Conservation (phyloP, 2,797 vertebrate species). For the Caiman crocodilus region DNA sequence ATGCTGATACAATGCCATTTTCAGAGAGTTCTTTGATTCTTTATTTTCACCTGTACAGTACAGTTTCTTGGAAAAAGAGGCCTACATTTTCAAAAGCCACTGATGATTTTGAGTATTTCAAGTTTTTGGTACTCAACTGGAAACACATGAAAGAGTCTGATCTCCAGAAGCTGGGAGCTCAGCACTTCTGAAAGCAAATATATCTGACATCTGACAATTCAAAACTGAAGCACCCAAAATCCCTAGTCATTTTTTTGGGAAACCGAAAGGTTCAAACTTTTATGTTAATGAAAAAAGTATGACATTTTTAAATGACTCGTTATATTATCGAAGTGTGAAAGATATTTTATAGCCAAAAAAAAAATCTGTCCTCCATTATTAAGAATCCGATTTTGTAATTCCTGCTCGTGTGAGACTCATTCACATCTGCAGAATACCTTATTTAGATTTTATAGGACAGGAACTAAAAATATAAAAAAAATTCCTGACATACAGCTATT, state of each 20-base stretch:
- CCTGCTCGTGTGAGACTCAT: not conserved
- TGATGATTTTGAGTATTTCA: not conserved
- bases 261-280: not conserved
- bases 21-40: too few species aligned
- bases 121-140: not conserved
- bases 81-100: rapidly evolving
- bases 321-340: not conserved
- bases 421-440: not conserved
- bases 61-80: not conserved
- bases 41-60: not conserved
- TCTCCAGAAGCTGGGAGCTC: not conserved
- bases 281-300: not conserved
- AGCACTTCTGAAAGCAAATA: not conserved
- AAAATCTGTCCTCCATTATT: not conserved
- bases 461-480: not conserved
- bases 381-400: not conserved
- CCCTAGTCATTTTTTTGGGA: not conserved
- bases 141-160: not conserved
- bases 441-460: not conserved
- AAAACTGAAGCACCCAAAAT: not conserved
- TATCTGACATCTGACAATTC: not conserved
- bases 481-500: not conserved
- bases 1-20: not conserved
- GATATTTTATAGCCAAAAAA: not conserved
- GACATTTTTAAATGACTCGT: not conserved